Evolutionary conservation across 2,888 invertebrate species (phyloP).

Genomic region (Hypsopygia costalis): DNA sequence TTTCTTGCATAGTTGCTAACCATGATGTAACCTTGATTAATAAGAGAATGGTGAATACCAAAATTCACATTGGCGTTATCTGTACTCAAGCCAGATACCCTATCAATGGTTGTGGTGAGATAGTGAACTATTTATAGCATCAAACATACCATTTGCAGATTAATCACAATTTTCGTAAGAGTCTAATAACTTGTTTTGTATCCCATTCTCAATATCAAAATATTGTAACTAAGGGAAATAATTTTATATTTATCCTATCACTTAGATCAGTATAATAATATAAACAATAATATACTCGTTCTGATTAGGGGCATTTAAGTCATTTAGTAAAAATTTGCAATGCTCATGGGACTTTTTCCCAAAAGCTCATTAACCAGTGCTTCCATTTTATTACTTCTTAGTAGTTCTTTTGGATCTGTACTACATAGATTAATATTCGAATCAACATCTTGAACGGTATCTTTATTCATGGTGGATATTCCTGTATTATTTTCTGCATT

Average conservation of each 20-base stretch:
- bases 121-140: conserved; percentile 24
- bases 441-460: too few species aligned
- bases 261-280: conserved; percentile 30
- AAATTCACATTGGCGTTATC: conserved; percentile 39
- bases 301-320: conserved; percentile 23
- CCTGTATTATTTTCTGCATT: too few species aligned
- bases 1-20: too few species aligned
- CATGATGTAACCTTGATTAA: too few species aligned
- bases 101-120: conserved; percentile 21
- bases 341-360: conserved; percentile 20
- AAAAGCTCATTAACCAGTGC: conserved; percentile 26
- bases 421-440: too few species aligned
- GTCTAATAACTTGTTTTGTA: conserved; percentile 25
- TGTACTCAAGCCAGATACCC: conserved; percentile 34
- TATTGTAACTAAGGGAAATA: conserved; percentile 29
- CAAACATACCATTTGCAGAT: conserved; percentile 26
- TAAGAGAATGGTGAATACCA: conserved; percentile 25
- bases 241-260: conserved; percentile 28
- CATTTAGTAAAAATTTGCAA: conserved; percentile 20
- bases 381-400: conserved; percentile 29
- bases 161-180: conserved; percentile 29
- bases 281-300: conserved; percentile 26
- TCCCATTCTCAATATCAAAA: conserved; percentile 22
- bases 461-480: too few species aligned
- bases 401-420: too few species aligned